Evolutionary conservation across 2,113 vertebrate genomes (phyloP).

Genomic region (Scopus umbretta): DNA sequence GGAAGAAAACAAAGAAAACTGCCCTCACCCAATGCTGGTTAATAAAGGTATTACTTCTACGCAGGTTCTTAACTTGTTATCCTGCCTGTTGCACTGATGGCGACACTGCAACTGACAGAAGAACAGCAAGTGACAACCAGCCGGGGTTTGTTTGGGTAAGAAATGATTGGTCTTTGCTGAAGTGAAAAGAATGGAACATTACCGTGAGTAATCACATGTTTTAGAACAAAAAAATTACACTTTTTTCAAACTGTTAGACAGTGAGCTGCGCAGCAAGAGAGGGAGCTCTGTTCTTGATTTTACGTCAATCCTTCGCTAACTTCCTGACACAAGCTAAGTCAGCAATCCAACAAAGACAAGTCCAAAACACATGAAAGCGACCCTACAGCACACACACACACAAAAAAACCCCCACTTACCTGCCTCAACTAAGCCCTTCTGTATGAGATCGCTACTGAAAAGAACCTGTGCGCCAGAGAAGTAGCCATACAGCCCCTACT

Average conservation of each 20-base stretch:
- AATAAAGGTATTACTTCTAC: too few relatives aligned
- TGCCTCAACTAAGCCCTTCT: background rate
- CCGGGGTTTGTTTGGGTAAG: background rate
- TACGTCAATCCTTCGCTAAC: background rate
- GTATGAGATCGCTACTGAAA: background rate
- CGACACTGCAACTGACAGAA: background rate
- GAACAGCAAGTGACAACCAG: background rate
- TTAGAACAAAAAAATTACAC: background rate
- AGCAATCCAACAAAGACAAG: background rate
- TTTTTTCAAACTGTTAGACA: background rate
- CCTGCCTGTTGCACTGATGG: too few relatives aligned
- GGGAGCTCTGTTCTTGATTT: background rate
- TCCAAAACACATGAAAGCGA: background rate
- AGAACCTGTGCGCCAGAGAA: background rate
- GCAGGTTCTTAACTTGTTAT: background rate
- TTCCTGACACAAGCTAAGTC: background rate
- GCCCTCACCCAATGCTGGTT: background rate
- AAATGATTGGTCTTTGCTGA: background rate
- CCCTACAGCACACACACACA: background rate
- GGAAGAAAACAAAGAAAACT: background rate
- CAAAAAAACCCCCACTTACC: too few relatives aligned
- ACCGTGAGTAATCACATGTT: background rate
- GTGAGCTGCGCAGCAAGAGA: background rate
- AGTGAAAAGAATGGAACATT: background rate
- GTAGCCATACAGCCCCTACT: background rate